phyloP scores from a whole-genome alignment of 1,140 invertebrate genomes.

The Arion vulgaris region DNA sequence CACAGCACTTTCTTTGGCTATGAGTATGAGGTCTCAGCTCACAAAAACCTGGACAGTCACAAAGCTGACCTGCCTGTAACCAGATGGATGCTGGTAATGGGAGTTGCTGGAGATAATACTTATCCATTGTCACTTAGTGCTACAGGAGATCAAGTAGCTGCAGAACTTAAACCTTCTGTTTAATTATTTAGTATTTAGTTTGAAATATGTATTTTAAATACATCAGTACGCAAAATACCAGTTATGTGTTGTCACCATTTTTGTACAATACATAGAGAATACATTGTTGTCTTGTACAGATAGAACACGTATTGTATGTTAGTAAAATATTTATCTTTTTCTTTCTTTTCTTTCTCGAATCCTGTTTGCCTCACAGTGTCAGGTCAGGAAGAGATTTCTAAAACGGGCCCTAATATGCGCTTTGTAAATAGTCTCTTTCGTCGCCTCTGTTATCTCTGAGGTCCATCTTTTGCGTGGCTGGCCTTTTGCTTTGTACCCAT shows the following conservation, averaged over 20 bases:
- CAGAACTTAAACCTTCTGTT: conserved; percentile 31
- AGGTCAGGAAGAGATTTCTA: too few relatives aligned
- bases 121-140: conserved; percentile 20
- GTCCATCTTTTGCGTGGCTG: too few relatives aligned
- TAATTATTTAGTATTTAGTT: conserved; percentile 9
- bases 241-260: background rate
- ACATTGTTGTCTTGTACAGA: background rate
- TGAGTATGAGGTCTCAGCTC: conserved; percentile 68
- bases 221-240: background rate
- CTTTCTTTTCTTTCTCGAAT: too few relatives aligned
- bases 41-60: conserved; percentile 68
- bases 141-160: conserved; percentile 21
- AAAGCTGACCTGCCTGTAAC: conserved; percentile 69
- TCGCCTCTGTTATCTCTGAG: too few relatives aligned
- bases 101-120: conserved; percentile 51
- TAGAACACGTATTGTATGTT: background rate
- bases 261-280: background rate
- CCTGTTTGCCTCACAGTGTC: too few relatives aligned
- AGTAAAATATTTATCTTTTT: too few relatives aligned
- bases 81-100: conserved; percentile 66
- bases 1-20: conserved; percentile 62
- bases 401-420: too few relatives aligned
- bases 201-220: background rate
- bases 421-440: too few relatives aligned
- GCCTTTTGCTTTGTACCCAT: too few relatives aligned